A percentile compares a stretch with the other conserved stretches of the same genome.
These are phyloP conservation scores for Oenanthe oenanthe DNA, from an alignment of 2,113 vertebrate genomes.

Conservation along the genomic window DNA sequence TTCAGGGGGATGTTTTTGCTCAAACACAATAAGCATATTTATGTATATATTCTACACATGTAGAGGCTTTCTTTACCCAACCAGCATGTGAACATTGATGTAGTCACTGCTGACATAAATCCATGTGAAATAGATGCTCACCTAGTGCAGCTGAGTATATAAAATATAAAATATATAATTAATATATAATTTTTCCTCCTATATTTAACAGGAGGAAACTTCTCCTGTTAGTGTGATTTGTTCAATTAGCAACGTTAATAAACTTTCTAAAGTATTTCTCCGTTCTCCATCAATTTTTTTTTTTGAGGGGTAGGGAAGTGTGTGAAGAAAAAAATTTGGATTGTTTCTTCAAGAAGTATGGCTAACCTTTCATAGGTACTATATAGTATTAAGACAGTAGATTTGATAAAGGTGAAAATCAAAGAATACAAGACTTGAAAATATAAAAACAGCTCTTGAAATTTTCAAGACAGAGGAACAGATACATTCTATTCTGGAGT, in stretches of 20 bases:
- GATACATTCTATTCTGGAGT: neutral
- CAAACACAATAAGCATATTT: neutral
- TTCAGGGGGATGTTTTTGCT: neutral
- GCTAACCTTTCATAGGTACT: neutral
- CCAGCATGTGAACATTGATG: neutral
- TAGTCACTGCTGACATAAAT: neutral
- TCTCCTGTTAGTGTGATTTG: neutral
- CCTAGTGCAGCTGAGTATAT: neutral
- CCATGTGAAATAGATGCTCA: neutral
- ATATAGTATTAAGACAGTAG: neutral
- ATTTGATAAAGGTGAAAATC: neutral
- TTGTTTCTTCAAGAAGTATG: neutral
- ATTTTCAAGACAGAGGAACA: neutral
- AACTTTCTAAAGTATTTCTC: neutral
- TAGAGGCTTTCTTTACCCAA: neutral
- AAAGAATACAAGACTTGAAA: neutral
- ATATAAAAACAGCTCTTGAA: neutral
- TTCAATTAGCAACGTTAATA: neutral
- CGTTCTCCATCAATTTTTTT: neutral
- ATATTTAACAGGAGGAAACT: neutral
- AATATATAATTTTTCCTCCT: neutral
- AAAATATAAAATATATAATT: neutral
- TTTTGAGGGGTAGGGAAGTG: accelerated
- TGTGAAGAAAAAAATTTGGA: neutral
- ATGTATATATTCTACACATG: neutral